Percentiles rank a stretch among this genome's conserved stretches.
phyloP scores from a whole-genome alignment of 2,888 invertebrate genomes.

The Sinodicranocentrus sp. region DNA sequence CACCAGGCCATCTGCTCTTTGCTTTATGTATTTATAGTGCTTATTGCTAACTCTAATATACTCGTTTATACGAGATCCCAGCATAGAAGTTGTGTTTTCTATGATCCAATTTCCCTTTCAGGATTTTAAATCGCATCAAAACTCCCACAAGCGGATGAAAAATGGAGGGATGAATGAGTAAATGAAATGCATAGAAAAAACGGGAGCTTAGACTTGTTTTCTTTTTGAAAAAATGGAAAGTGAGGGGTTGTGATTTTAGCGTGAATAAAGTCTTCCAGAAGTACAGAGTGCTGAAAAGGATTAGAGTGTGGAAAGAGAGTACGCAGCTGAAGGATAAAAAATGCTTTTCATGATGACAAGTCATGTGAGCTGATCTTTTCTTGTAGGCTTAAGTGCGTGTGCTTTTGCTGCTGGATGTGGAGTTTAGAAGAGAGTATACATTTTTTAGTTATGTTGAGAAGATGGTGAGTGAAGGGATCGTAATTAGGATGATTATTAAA shows the following conservation, averaged over 20 bases:
- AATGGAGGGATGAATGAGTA: slow-evolving; percentile 50
- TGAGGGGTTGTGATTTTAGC: slow-evolving; percentile 43
- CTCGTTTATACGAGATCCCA: too few relatives aligned
- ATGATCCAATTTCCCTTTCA: slow-evolving; percentile 59
- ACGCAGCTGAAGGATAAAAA: slow-evolving; percentile 10
- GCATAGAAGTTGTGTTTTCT: slow-evolving; percentile 32
- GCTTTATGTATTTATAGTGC: too few relatives aligned
- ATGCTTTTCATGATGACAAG: slow-evolving; percentile 36
- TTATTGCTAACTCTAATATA: too few relatives aligned
- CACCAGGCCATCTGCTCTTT: neutral
- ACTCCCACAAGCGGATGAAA: slow-evolving; percentile 62
- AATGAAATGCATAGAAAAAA: slow-evolving; percentile 34
- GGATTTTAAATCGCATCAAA: slow-evolving; percentile 55
- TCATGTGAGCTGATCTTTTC: slow-evolving; percentile 44
- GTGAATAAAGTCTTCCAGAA: too few relatives aligned
- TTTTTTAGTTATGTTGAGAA: too few relatives aligned
- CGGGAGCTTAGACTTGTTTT: slow-evolving; percentile 45
- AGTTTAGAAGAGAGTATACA: too few relatives aligned
- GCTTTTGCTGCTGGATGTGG: too few relatives aligned
- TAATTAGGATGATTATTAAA: too few relatives aligned
- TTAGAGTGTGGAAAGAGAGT: slow-evolving; percentile 19
- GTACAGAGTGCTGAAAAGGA: slow-evolving; percentile 25
- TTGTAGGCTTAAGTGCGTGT: too few relatives aligned
- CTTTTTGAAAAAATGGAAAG: slow-evolving; percentile 48
- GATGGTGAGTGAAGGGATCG: too few relatives aligned